Evolutionary conservation across 1,140 invertebrate species (phyloP).

Genomic region (Melanaphis sacchari): DNA sequence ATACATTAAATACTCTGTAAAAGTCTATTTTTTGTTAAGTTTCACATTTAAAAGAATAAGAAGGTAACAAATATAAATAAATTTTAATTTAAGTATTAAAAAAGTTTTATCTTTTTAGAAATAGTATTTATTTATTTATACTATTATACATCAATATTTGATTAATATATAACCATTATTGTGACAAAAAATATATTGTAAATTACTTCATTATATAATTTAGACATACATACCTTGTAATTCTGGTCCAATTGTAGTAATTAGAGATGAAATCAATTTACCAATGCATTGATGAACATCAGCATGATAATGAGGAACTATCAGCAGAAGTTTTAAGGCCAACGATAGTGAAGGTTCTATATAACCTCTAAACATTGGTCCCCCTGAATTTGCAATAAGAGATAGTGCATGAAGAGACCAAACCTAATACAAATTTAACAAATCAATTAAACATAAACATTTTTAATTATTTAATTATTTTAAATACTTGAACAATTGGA

Average conservation of each 20-base stretch:
- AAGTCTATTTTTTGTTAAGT: not conserved
- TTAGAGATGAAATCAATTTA: constrained; percentile 89
- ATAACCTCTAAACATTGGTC: constrained; percentile 97
- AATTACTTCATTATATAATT: not conserved
- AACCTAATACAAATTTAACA: constrained; percentile 69
- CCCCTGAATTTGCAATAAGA: constrained; percentile 95
- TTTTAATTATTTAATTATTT: constrained; percentile 38
- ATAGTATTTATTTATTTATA: not conserved
- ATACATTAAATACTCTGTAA: not conserved
- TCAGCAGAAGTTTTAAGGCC: constrained; percentile 86
- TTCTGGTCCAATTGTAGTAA: constrained; percentile 98
- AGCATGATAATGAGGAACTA: constrained; percentile 85
- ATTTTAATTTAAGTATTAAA: not conserved
- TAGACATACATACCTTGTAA: constrained; percentile 76
- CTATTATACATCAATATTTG: not conserved
- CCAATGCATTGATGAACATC: constrained; percentile 96
- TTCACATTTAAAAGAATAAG: not conserved
- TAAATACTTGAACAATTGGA: constrained; percentile 82
- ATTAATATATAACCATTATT: not conserved
- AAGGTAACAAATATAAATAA: not conserved
- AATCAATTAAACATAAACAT: not conserved
- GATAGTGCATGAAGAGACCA: constrained; percentile 96
- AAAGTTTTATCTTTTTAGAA: not conserved
- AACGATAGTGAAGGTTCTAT: constrained; percentile 93
- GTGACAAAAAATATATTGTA: not conserved